Evolutionary conservation across 2,888 invertebrate genomes (phyloP).

Genomic region (Nemotelus pantherinus): DNA sequence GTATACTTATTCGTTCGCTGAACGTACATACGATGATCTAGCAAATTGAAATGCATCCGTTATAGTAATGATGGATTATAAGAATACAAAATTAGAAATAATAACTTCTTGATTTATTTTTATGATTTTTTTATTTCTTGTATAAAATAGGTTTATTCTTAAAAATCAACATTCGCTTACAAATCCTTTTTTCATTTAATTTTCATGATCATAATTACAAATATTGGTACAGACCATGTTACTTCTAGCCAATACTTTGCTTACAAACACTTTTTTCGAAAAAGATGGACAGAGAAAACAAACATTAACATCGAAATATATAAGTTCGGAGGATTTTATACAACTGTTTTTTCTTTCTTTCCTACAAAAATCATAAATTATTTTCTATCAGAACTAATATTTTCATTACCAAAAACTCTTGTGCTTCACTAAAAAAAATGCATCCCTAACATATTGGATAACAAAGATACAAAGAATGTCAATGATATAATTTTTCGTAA

Average conservation of each 20-base stretch:
- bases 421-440: conserved; percentile 23
- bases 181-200: conserved; percentile 20
- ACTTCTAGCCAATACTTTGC: conserved; percentile 32
- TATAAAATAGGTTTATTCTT: conserved; percentile 42
- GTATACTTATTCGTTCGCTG: not conserved
- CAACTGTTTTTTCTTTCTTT: not conserved
- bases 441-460: not conserved
- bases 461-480: conserved; percentile 20
- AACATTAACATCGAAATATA: not conserved
- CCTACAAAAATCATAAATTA: not conserved
- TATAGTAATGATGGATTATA: no score
- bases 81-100: not conserved
- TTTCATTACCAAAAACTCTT: conserved; percentile 17
- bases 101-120: conserved; percentile 15
- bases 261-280: not conserved
- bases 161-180: conserved; percentile 37
- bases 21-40: not conserved
- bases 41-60: not conserved
- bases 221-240: conserved; percentile 29
- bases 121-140: conserved; percentile 30
- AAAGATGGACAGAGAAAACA: not conserved
- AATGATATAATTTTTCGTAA: conserved; percentile 29
- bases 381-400: not conserved
- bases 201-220: conserved; percentile 29
- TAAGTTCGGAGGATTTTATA: conserved; percentile 13